These are phyloP conservation scores for Helicolenus hilgendorfi DNA, from an alignment of 2,797 vertebrate genomes.

Conservation along the genomic window DNA sequence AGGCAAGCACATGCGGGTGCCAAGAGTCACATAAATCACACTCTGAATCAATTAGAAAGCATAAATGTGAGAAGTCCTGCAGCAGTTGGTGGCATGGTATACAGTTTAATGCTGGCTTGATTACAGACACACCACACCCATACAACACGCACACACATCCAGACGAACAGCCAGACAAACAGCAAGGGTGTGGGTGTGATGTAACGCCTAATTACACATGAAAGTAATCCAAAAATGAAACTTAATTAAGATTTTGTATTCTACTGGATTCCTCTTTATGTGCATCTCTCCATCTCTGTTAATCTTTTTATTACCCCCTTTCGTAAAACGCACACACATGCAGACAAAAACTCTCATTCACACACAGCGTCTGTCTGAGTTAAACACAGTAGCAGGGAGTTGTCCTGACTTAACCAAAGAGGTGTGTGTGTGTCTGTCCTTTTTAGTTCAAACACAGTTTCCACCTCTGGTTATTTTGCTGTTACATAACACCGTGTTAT, in stretches of 20 bases:
- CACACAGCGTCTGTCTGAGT: conserved; percentile 3
- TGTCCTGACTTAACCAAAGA: conserved; percentile 31
- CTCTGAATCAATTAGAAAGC: conserved; percentile 67
- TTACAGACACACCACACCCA: conserved; percentile 65
- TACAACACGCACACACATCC: conserved; percentile 27
- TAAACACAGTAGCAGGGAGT: conserved; percentile 32
- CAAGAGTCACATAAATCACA: conserved; percentile 59
- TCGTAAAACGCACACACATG: background rate
- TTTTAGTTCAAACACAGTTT: conserved; percentile 33
- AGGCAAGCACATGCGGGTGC: conserved; percentile 41
- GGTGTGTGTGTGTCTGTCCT: conserved; percentile 18
- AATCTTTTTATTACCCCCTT: background rate
- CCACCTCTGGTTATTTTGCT: conserved; percentile 1
- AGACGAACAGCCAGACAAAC: conserved; percentile 17
- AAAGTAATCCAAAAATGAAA: conserved; percentile 56
- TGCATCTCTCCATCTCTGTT: background rate
- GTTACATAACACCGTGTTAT: conserved; percentile 44
- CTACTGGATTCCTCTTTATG: conserved; percentile 1
- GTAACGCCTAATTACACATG: conserved; percentile 47
- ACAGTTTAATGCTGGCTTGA: conserved; percentile 35
- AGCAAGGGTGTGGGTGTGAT: conserved; percentile 44
- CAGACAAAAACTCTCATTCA: background rate
- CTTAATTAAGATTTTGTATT: conserved; percentile 32
- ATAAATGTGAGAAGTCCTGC: conserved; percentile 65
- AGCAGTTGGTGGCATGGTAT: conserved; percentile 14